Percentiles rank a stretch among this genome's conserved stretches.
These are phyloP conservation scores for Euura lappo DNA, from an alignment of 1,140 invertebrate genomes.

Conservation along the genomic window DNA sequence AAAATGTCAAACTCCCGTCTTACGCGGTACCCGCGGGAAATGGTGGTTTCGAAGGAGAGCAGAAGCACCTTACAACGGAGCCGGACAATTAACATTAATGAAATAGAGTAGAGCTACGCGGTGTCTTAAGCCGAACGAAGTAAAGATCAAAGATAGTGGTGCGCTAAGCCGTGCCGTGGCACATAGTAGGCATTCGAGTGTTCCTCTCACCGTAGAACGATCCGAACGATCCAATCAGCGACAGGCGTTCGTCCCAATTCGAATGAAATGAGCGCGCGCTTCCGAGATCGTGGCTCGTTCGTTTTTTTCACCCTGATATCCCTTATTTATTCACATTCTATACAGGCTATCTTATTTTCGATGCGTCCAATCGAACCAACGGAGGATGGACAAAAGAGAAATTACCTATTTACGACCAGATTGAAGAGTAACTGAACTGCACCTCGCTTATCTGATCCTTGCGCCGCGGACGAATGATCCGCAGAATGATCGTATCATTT, in stretches of 20 bases:
- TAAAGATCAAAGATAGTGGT: conserved; percentile 13
- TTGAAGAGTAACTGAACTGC: too few species aligned
- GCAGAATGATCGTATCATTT: too few species aligned
- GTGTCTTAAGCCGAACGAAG: conserved; percentile 36
- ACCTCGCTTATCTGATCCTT: too few species aligned
- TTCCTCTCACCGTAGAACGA: not conserved
- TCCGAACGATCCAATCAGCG: not conserved
- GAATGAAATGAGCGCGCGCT: too few species aligned
- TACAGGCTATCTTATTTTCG: too few species aligned
- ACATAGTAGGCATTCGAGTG: conserved; percentile 4
- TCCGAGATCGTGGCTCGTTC: not conserved
- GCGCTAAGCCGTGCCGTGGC: not conserved
- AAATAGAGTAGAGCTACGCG: conserved; percentile 38
- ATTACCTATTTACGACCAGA: too few species aligned
- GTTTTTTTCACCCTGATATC: conserved; percentile 29
- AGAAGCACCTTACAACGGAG: conserved; percentile 24
- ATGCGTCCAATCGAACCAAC: too few species aligned
- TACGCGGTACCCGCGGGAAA: not conserved
- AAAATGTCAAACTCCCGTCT: too few species aligned
- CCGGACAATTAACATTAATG: conserved; percentile 48
- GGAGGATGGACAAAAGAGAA: too few species aligned
- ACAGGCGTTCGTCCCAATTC: not conserved
- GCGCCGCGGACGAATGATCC: too few species aligned
- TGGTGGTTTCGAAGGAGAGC: not conserved
- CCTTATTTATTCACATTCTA: too few species aligned